Conservation (phyloP, 2,113 vertebrate species). For the Vireo altiloquus region DNA sequence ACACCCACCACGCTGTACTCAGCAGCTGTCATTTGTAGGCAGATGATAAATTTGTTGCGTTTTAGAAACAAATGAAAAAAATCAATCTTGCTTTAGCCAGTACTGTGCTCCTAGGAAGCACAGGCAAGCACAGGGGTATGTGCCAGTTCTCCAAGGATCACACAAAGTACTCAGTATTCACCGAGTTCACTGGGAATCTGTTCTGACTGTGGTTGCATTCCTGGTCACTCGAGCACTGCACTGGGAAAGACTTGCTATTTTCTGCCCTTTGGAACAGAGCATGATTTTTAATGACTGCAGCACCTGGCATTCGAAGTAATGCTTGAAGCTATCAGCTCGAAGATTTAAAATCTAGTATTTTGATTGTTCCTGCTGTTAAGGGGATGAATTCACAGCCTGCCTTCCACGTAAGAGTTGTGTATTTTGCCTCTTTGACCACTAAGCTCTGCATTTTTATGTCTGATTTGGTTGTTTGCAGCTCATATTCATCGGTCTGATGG, state of each 20-base stretch:
- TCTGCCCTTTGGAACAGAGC: neutral
- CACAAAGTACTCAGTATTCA: neutral
- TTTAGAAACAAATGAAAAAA: neutral
- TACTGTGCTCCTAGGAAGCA: neutral
- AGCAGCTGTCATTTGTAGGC: neutral
- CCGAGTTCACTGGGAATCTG: accelerated
- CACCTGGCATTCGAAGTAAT: neutral
- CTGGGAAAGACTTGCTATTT: neutral
- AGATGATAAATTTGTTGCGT: neutral
- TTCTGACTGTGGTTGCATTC: neutral
- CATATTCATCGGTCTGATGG: slow-evolving; percentile 69
- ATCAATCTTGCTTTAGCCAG: neutral
- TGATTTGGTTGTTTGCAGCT: slow-evolving; percentile 73
- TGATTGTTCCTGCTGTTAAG: neutral
- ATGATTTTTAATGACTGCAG: neutral
- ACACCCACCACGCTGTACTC: accelerated
- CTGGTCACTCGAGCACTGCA: neutral
- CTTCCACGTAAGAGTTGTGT: neutral
- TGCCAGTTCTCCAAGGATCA: neutral
- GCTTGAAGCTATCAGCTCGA: neutral
- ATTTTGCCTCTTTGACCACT: neutral
- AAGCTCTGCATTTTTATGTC: neutral
- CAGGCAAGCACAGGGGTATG: neutral
- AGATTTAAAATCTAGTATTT: neutral
- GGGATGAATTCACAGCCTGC: neutral